phyloP scores from a whole-genome alignment of 2,113 vertebrate species.

The Triplophysa rosa region DNA sequence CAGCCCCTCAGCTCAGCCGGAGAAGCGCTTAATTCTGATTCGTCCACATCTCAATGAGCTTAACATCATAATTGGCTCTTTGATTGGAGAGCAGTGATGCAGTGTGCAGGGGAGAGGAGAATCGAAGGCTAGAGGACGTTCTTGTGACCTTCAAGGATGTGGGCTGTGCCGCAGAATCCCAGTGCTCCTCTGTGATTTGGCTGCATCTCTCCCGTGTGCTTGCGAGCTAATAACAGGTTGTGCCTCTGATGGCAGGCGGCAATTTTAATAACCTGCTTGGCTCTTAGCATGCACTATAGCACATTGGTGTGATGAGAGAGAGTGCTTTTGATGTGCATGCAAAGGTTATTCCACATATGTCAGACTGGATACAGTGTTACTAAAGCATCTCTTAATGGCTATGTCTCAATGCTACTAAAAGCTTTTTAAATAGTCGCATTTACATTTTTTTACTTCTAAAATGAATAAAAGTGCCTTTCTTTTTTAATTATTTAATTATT shows the following conservation, averaged over 20 bases:
- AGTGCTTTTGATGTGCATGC: constrained; percentile 50
- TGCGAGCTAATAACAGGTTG: constrained; percentile 47
- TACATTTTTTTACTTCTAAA: not conserved
- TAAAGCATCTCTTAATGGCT: not conserved
- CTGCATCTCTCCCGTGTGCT: constrained; percentile 49
- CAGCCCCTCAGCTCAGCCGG: constrained; percentile 39
- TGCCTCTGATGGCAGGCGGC: constrained; percentile 51
- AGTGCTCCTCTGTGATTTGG: constrained; percentile 56
- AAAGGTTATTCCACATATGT: constrained; percentile 46
- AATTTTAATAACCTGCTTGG: constrained; percentile 61
- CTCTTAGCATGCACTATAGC: constrained; percentile 53
- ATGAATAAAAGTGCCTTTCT: constrained; percentile 6
- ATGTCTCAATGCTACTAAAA: not conserved
- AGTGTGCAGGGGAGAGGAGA: constrained; percentile 30
- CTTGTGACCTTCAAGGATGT: constrained; percentile 72
- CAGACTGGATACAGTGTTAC: constrained; percentile 44
- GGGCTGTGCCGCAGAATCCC: constrained; percentile 52
- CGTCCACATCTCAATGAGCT: constrained; percentile 60
- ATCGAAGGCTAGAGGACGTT: constrained; percentile 59
- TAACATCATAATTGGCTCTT: constrained; percentile 68
- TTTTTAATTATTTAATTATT: not conserved
- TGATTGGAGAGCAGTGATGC: constrained; percentile 61
- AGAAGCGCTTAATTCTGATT: constrained; percentile 54
- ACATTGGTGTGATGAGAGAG: constrained; percentile 45
- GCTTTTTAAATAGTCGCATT: constrained; percentile 3